Conservation (phyloP, 2,113 vertebrate species). For the Bujurquina vittata region DNA sequence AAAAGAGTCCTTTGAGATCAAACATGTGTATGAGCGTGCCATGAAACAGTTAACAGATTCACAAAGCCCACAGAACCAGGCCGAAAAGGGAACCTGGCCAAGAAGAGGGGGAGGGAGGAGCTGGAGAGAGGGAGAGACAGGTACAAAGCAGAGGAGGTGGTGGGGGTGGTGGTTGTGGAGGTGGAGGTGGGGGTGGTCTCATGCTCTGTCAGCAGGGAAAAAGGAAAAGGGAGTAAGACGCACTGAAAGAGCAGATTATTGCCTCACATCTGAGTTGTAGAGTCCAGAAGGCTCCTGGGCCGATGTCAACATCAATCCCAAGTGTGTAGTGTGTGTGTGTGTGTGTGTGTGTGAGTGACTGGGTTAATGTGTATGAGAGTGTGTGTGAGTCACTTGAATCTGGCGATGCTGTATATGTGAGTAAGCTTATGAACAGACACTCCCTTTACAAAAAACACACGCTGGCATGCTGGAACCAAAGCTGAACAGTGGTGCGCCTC, state of each 20-base stretch:
- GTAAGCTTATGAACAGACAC: slow-evolving; percentile 43
- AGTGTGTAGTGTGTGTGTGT: neutral
- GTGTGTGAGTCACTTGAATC: slow-evolving; percentile 48
- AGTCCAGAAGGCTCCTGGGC: slow-evolving; percentile 42
- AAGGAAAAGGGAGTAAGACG: slow-evolving; percentile 28
- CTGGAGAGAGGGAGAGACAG: slow-evolving; percentile 67
- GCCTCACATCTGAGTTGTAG: slow-evolving; percentile 25
- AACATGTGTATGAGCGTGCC: slow-evolving; percentile 5
- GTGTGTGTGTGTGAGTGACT: slow-evolving; percentile 18
- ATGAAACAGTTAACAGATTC: slow-evolving; percentile 65
- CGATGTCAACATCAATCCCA: slow-evolving; percentile 53
- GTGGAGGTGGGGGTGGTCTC: slow-evolving; percentile 16
- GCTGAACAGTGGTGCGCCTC: slow-evolving; percentile 27
- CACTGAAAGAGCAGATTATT: slow-evolving; percentile 56
- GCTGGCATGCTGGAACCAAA: slow-evolving; percentile 25
- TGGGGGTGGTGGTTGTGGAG: neutral
- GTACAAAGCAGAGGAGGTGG: slow-evolving; percentile 57
- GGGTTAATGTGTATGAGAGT: slow-evolving; percentile 60
- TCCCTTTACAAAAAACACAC: slow-evolving; percentile 56
- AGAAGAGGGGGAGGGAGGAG: slow-evolving; percentile 62
- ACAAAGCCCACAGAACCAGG: slow-evolving; percentile 62
- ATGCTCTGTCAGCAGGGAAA: slow-evolving; percentile 50
- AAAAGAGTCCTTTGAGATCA: neutral
- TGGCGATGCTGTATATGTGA: slow-evolving; percentile 15
- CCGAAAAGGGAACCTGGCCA: slow-evolving; percentile 70